Evolutionary conservation across 2,113 vertebrate species (phyloP), one percentile per base, ranked within the genome.

Genomic region (Neogale vison): DNA sequence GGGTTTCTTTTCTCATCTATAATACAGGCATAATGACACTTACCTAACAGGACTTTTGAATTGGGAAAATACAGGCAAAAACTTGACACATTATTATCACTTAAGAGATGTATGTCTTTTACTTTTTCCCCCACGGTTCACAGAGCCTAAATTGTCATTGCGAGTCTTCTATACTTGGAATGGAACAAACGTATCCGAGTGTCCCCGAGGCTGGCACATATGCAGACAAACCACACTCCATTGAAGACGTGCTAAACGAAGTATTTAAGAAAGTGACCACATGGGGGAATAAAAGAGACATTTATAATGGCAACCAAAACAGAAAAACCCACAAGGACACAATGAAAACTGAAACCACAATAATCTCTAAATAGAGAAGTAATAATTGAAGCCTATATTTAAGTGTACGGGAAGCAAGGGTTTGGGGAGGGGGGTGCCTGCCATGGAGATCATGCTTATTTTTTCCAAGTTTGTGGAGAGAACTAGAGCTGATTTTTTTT

Each of bases 291-390:
- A 96, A 98, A 98, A 96, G 93, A 0, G 71, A 97, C 96, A 97
- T 96, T 96, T 96, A 98, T 98, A 92, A 98, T 95, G 95, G 95
- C 92, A 98, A 98, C 92, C 91, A 85, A 98, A 98, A 98, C 95
- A 97, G 97, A 97, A 98, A 92, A 97, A 97, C 83, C 81, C 98
- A 98, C 97, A 97, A 98, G 98, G 97, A 98, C 96, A 88, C 97
- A 98, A 97, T 97, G 98, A 96, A 98, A 98, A 98, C 97, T 87
- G 97, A 98, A 98, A 98, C 98, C 97, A 98, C 97, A 98, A 94
- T 85, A 97, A 95, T 97, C 97, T 97, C 90, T 98, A 98, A 98
- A 98, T 92, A 95, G 96, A 98, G 97, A 98, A 98, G 98, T 98
- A 98, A 93, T 96, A 94, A 93, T 61, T 84, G 79, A 26, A 92